Percentiles rank a stretch among this genome's conserved stretches.
These are phyloP conservation scores for Adrianichthys oophorus DNA, from an alignment of 2,797 vertebrate genomes.

Conservation along the genomic window DNA sequence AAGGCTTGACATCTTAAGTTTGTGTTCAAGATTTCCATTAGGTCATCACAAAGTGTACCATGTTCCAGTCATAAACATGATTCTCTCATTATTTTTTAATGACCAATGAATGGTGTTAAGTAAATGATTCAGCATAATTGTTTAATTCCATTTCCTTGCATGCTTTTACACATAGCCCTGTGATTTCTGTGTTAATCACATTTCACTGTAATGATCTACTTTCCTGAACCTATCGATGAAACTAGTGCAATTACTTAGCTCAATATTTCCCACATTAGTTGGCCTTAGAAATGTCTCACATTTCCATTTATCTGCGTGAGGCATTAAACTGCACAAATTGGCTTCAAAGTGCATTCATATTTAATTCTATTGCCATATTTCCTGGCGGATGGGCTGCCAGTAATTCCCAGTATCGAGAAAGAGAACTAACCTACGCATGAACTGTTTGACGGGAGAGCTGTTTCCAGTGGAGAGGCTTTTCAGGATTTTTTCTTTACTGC, in stretches of 20 bases:
- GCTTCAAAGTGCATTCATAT: slow-evolving; percentile 75
- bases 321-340: slow-evolving; percentile 69
- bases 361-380: slow-evolving; percentile 75
- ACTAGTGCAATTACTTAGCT: slow-evolving; percentile 77
- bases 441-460: slow-evolving; percentile 64
- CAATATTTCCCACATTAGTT: slow-evolving; percentile 79
- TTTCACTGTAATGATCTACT: slow-evolving; percentile 70
- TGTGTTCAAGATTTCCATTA: slow-evolving; percentile 7
- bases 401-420: slow-evolving; percentile 76
- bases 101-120: slow-evolving; percentile 26
- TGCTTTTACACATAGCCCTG: slow-evolving; percentile 27
- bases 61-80: slow-evolving; percentile 3
- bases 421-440: slow-evolving; percentile 62
- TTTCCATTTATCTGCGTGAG: slow-evolving; percentile 65
- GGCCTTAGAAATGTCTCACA: slow-evolving; percentile 72
- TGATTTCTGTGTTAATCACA: slow-evolving; percentile 71
- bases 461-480: slow-evolving; percentile 47
- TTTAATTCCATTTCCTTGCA: slow-evolving; percentile 42
- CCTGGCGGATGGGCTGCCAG: slow-evolving; percentile 70
- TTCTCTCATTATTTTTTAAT: slow-evolving; percentile 35
- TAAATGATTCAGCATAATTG: slow-evolving; percentile 11
- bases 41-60: neutral
- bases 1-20: neutral
- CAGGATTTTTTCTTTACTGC: slow-evolving; percentile 47
- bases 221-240: slow-evolving; percentile 73